phyloP scores from a whole-genome alignment of 1,140 invertebrate genomes.

The Probaryconus sp. region DNA sequence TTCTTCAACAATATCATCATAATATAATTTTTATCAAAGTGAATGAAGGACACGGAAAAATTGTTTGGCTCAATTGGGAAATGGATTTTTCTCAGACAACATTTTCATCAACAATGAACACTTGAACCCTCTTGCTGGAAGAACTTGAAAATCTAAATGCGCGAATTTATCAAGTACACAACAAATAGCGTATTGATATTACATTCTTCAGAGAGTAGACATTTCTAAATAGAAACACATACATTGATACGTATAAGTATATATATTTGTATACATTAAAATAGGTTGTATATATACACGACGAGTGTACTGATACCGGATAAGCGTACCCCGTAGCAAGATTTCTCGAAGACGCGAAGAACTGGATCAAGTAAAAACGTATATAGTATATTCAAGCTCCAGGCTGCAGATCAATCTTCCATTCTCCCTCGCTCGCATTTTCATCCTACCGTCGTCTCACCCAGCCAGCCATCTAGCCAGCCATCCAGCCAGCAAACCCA shows the following conservation, averaged over 20 bases:
- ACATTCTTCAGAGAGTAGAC: conserved; percentile 16
- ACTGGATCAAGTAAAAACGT: conserved; percentile 71
- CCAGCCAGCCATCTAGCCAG: conserved; percentile 61
- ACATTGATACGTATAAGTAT: conserved; percentile 32
- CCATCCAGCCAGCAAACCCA: conserved; percentile 66
- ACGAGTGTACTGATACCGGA: conserved; percentile 51
- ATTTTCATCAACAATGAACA: too few species aligned
- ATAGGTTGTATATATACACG: too few species aligned
- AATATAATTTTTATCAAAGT: conserved; percentile 6
- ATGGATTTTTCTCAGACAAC: too few species aligned
- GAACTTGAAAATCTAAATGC: conserved; percentile 15
- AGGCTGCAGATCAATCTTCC: conserved; percentile 74
- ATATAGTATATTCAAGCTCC: conserved; percentile 68
- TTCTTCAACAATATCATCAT: too few species aligned
- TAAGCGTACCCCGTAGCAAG: conserved; percentile 61
- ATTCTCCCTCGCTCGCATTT: conserved; percentile 67
- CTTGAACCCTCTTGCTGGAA: too few species aligned
- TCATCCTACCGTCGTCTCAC: conserved; percentile 63
- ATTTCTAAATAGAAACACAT: too few species aligned
- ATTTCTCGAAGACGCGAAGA: conserved; percentile 60
- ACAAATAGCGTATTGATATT: conserved; percentile 36
- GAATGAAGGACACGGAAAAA: not conserved
- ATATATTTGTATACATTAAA: too few species aligned
- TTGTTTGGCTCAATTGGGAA: too few species aligned
- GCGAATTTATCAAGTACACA: conserved; percentile 20